These are phyloP conservation scores for Sebastes diploproa DNA, from an alignment of 2,797 vertebrate species.

Conservation along the genomic window DNA sequence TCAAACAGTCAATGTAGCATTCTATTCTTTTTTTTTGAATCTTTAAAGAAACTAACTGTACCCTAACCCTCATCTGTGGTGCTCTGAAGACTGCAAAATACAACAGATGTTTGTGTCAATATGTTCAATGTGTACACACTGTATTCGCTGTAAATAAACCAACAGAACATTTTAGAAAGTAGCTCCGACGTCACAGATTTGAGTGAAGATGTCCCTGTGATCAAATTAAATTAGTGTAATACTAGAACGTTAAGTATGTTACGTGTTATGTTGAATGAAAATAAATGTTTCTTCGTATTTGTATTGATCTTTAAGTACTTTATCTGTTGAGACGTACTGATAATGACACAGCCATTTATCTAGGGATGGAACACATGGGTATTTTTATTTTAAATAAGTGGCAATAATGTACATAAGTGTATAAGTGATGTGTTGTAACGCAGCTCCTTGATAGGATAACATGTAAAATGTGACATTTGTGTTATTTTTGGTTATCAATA, in stretches of 20 bases:
- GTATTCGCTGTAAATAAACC: constrained; percentile 2
- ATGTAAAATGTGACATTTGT: constrained; percentile 51
- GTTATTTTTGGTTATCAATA: constrained; percentile 71
- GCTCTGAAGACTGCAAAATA: constrained; percentile 27
- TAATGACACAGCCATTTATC: not conserved
- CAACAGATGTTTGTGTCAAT: constrained; percentile 1
- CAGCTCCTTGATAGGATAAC: constrained; percentile 23
- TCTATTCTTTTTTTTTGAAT: not conserved
- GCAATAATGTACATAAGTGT: constrained; percentile 74
- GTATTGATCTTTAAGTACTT: not conserved
- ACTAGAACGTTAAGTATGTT: not conserved
- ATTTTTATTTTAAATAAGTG: constrained; percentile 27
- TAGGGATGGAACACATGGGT: constrained; percentile 11
- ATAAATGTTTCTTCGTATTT: constrained; percentile 18
- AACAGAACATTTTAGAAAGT: constrained; percentile 10
- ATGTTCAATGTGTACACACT: constrained; percentile 2
- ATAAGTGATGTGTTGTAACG: constrained; percentile 44
- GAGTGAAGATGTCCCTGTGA: constrained; percentile 19
- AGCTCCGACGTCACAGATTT: constrained; percentile 1
- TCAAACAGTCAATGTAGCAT: not conserved
- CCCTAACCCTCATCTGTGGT: constrained; percentile 31
- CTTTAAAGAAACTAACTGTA: not conserved
- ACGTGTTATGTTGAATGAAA: not conserved
- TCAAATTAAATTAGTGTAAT: not conserved
- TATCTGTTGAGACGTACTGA: constrained; percentile 11